phyloP scores from a whole-genome alignment of 2,797 vertebrate species.

The Limnodromus scolopaceus region DNA sequence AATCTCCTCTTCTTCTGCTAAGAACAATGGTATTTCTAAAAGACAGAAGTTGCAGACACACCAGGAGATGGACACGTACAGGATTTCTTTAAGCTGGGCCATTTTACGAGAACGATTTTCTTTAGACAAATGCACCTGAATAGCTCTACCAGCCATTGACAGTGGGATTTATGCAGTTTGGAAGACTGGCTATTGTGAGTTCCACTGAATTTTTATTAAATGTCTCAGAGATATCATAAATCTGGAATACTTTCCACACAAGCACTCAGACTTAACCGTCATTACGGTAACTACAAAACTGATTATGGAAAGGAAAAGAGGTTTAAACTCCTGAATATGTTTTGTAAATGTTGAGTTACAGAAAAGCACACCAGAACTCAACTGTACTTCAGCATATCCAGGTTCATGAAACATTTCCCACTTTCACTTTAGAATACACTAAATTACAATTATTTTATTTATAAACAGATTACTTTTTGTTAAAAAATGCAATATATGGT shows the following conservation, averaged over 20 bases:
- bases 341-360: slow-evolving; percentile 65
- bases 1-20: background rate
- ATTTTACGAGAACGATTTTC: background rate
- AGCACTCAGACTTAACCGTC: slow-evolving; percentile 54
- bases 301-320: slow-evolving; percentile 47
- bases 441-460: slow-evolving; percentile 54
- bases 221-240: slow-evolving; percentile 14
- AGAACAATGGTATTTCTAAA: background rate
- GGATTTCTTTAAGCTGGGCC: background rate
- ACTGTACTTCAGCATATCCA: slow-evolving; percentile 53
- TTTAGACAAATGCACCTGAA: background rate
- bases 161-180: slow-evolving; percentile 15
- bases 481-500: slow-evolving; percentile 16
- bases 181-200: slow-evolving; percentile 44
- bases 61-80: background rate
- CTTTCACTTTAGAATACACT: slow-evolving; percentile 52
- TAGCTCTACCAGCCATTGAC: background rate
- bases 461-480: slow-evolving; percentile 56
- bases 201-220: slow-evolving; percentile 30
- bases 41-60: background rate
- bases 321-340: slow-evolving; percentile 49
- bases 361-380: slow-evolving; percentile 58
- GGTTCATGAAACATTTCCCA: slow-evolving; percentile 50
- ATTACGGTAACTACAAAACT: slow-evolving; percentile 58
- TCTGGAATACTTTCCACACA: slow-evolving; percentile 31